phyloP scores from a whole-genome alignment of 2,888 invertebrate genomes.

The Thelaira solivaga region DNA sequence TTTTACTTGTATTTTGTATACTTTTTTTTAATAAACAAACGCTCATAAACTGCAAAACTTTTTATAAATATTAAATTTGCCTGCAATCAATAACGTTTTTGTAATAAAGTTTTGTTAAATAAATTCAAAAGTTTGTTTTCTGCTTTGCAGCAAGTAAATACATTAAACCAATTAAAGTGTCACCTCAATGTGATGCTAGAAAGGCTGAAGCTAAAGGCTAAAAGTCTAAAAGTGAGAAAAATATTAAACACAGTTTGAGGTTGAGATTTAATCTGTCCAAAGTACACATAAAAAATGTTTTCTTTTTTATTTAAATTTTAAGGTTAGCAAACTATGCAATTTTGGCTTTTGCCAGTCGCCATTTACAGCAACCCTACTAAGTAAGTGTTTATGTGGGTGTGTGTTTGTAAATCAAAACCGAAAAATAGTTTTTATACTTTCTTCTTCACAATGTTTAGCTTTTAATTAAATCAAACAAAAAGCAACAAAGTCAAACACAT shows the following conservation, averaged over 20 bases:
- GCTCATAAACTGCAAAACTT: not conserved
- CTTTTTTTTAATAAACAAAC: too few relatives aligned
- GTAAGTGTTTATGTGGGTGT: too few relatives aligned
- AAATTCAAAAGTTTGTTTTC: constrained; percentile 9
- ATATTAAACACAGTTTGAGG: too few relatives aligned
- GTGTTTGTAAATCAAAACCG: not conserved
- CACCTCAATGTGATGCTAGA: constrained; percentile 27
- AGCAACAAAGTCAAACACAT: not conserved
- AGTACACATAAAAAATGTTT: too few relatives aligned
- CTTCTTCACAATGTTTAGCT: not conserved
- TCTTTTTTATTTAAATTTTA: too few relatives aligned
- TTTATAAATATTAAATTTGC: not conserved
- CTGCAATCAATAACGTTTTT: not conserved
- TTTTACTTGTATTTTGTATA: too few relatives aligned
- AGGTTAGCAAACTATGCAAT: too few relatives aligned
- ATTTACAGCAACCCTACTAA: not conserved
- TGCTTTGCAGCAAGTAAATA: constrained; percentile 2
- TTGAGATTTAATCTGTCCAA: too few relatives aligned
- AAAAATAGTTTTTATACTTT: not conserved
- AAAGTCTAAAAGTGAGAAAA: not conserved
- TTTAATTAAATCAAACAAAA: constrained; percentile 38
- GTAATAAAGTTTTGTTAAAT: constrained; percentile 6
- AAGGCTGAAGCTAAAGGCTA: not conserved
- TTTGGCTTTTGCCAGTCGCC: too few relatives aligned
- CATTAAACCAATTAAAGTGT: constrained; percentile 23